Evolutionary conservation across 2,113 vertebrate species (phyloP).

Genomic region (Leucosticte australis): DNA sequence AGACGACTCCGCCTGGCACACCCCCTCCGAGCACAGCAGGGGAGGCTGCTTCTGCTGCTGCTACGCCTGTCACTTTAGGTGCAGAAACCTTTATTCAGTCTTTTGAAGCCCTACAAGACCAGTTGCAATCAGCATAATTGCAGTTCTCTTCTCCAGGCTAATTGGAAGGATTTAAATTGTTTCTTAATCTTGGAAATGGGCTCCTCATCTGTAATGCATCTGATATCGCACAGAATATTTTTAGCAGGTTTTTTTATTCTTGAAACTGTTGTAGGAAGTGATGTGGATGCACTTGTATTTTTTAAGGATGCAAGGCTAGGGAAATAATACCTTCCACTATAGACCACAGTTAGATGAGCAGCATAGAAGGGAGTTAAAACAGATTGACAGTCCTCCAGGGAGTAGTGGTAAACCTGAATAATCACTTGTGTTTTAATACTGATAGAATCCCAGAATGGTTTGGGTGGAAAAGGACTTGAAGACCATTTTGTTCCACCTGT

Average conservation of each 20-base stretch:
- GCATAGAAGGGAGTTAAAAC: neutral
- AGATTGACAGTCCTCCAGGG: neutral
- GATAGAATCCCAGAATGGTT: neutral
- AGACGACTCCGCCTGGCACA: conserved; percentile 89
- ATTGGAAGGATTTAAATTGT: neutral
- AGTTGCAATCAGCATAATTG: neutral
- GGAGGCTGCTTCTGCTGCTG: neutral
- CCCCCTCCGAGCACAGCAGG: conserved; percentile 71
- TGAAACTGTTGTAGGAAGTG: neutral
- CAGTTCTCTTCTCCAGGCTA: neutral
- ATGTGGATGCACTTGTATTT: neutral
- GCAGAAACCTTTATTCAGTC: neutral
- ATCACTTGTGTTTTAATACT: neutral
- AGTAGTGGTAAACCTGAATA: neutral
- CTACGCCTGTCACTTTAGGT: conserved; percentile 75
- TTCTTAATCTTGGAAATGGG: neutral
- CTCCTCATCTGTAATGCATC: neutral
- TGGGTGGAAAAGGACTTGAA: neutral
- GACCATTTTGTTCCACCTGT: neutral
- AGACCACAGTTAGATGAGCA: neutral
- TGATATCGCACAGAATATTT: neutral
- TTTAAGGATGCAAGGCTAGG: neutral
- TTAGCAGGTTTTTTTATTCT: neutral
- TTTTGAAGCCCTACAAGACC: neutral
- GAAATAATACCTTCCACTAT: neutral